These are phyloP conservation scores for Epinephelus awoara DNA, from an alignment of 2,797 vertebrate genomes.

Conservation along the genomic window DNA sequence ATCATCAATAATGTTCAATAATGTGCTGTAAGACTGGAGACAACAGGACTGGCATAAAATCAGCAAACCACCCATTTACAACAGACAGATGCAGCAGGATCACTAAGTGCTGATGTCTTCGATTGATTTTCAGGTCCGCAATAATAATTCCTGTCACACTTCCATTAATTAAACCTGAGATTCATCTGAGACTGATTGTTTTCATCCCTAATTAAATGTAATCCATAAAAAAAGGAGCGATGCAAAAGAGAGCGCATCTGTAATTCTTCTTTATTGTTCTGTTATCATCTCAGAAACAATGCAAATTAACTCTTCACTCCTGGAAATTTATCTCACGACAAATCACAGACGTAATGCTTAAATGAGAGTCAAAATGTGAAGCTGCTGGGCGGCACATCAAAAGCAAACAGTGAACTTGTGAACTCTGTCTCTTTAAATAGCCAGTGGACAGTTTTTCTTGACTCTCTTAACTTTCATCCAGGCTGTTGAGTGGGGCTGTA, in stretches of 20 bases:
- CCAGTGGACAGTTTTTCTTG: slow-evolving; percentile 12
- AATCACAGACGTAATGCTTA: slow-evolving; percentile 21
- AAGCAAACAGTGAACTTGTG: slow-evolving; percentile 13
- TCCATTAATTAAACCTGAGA: slow-evolving; percentile 65
- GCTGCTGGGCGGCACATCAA: slow-evolving; percentile 18
- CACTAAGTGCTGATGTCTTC: slow-evolving; percentile 41
- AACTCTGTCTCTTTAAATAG: slow-evolving; percentile 15
- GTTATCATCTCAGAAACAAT: slow-evolving; percentile 56
- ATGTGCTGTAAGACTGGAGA: background rate
- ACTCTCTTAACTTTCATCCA: slow-evolving; percentile 5
- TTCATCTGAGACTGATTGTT: slow-evolving; percentile 52
- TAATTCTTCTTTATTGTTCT: slow-evolving; percentile 52
- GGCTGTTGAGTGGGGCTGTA: background rate
- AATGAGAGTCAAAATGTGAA: slow-evolving; percentile 24
- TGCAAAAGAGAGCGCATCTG: slow-evolving; percentile 33
- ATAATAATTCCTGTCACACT: slow-evolving; percentile 55
- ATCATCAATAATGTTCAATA: slow-evolving; percentile 29
- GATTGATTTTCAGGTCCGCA: slow-evolving; percentile 55
- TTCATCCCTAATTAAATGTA: slow-evolving; percentile 54
- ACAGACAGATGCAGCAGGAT: slow-evolving; percentile 32
- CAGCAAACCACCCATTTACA: slow-evolving; percentile 28
- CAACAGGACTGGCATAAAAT: slow-evolving; percentile 33
- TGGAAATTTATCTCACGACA: slow-evolving; percentile 41
- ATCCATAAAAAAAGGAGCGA: slow-evolving; percentile 31
- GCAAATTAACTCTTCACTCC: slow-evolving; percentile 50